A percentile compares a stretch with the other conserved stretches of the same genome.
phyloP scores from a whole-genome alignment of 2,888 invertebrate genomes.

The Sussaba pulchella region DNA sequence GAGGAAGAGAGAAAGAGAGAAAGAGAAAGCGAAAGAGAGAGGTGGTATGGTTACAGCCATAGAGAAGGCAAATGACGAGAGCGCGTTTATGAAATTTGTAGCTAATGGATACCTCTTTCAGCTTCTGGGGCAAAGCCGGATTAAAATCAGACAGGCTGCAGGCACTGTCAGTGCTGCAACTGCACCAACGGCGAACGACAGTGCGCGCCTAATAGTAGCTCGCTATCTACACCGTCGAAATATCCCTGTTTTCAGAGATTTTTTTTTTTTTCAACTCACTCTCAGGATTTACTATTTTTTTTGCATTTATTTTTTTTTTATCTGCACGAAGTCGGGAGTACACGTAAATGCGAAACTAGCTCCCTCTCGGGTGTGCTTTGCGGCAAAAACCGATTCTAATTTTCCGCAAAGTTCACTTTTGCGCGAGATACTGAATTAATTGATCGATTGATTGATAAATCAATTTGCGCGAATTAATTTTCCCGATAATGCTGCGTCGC shows the following conservation, averaged over 20 bases:
- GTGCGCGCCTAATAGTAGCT: conserved; percentile 15
- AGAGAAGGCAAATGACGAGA: conserved; percentile 52
- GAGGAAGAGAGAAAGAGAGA: too few species aligned
- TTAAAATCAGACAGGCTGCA: conserved; percentile 72
- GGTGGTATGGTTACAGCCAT: conserved; percentile 1
- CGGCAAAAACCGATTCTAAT: conserved; percentile 7
- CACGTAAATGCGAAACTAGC: conserved; percentile 16
- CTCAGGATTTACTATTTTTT: conserved; percentile 24
- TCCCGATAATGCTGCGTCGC: too few species aligned
- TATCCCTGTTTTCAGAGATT: conserved; percentile 38
- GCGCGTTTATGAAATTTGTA: conserved; percentile 72
- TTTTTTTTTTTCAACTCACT: conserved; percentile 18
- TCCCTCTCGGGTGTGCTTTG: conserved; percentile 21
- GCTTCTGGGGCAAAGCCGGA: conserved; percentile 71
- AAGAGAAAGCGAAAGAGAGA: too few species aligned
- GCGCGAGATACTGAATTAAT: background rate
- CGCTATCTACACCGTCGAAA: conserved; percentile 28
- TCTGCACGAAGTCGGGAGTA: conserved; percentile 20
- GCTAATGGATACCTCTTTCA: conserved; percentile 75
- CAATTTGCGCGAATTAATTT: too few species aligned
- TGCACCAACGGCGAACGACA: conserved; percentile 45
- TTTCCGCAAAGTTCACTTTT: background rate
- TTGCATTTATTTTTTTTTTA: too few species aligned
- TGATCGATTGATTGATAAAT: conserved; percentile 21
- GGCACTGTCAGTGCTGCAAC: conserved; percentile 50